Evolutionary conservation across 2,797 vertebrate species (phyloP), one percentile per base, ranked within the genome.

Genomic region (Spatula clypeata): DNA sequence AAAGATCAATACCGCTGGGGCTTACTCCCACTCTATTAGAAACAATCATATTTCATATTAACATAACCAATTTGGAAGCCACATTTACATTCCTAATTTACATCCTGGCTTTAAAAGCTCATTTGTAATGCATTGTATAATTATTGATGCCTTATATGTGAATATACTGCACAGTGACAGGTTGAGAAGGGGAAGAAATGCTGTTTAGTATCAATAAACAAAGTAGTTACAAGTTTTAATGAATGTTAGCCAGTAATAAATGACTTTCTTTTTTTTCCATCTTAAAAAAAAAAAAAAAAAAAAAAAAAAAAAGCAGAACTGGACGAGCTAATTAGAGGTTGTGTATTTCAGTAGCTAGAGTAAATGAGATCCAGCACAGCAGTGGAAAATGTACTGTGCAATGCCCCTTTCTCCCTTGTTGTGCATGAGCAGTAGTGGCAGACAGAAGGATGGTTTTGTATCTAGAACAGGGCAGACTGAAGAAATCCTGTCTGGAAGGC

Each of bases 71-170:
- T 97, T 97, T 97, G 92, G 93, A 94, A 96, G 72, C 60, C 82
- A 5, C 92, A 97, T 98, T 98, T 97, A 94, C 96, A 97, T 97
- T 96, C 86, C 94, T 97, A 67, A 98, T 98, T 98, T 98, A 95
- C 96, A 97, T 97, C 86, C 86, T 75, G 88, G 70, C 93, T 97
- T 98, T 97, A 91, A 97, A 97, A 98, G 90, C 89, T 87, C 82
- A 88, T 97, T 96, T 91, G 90, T 90, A 97, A 97, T 95, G 86
- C 92, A 84, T 77, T 91, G 92, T 96, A 92, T 97, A 98, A 98
- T 97, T 95, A 97, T 87, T 79, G 81, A 79, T 64, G 95, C 89
- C 72, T 94, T 90, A 64, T 84, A 93, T 73, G 27, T 86, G 83
- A 82, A 16, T 87, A 82, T 87, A 81, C 73, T 93, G 81, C 91